These are phyloP conservation scores for Chelon labrosus DNA, from an alignment of 2,797 vertebrate species.

Conservation along the genomic window DNA sequence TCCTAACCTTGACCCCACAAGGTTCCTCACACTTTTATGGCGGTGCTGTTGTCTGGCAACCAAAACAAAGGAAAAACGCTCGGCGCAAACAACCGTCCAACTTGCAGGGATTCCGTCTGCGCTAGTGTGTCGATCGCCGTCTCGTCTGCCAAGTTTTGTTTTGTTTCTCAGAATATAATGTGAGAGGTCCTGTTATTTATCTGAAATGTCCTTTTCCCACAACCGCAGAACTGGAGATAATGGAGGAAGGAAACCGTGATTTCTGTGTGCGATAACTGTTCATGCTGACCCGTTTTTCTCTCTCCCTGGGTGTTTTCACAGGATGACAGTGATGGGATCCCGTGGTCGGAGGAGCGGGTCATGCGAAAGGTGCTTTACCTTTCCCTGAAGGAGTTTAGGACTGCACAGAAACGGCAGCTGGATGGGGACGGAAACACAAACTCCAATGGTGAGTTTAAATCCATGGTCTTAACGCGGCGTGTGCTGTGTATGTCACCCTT, in stretches of 20 bases:
- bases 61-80: conserved; percentile 17
- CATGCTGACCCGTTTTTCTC: conserved; percentile 20
- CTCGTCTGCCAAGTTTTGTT: neutral
- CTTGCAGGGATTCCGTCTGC: neutral
- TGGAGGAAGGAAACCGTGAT: neutral
- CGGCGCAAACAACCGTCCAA: neutral
- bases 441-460: conserved; percentile 88
- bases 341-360: conserved; percentile 98
- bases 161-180: neutral
- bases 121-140: neutral
- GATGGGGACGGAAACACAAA: conserved; percentile 90
- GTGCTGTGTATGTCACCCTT: neutral
- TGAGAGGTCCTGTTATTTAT: neutral
- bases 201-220: neutral
- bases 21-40: conserved; percentile 2
- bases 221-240: neutral
- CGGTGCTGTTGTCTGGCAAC: conserved; percentile 6
- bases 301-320: conserved; percentile 68
- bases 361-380: conserved; percentile 99
- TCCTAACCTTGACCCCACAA: conserved; percentile 28
- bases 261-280: neutral
- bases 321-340: conserved; percentile 99
- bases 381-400: conserved; percentile 99
- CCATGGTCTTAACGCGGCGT: neutral
- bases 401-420: conserved; percentile 95